These are phyloP conservation scores for Drosophila virilis DNA, from an alignment of 1,140 invertebrate genomes.

Conservation along the genomic window DNA sequence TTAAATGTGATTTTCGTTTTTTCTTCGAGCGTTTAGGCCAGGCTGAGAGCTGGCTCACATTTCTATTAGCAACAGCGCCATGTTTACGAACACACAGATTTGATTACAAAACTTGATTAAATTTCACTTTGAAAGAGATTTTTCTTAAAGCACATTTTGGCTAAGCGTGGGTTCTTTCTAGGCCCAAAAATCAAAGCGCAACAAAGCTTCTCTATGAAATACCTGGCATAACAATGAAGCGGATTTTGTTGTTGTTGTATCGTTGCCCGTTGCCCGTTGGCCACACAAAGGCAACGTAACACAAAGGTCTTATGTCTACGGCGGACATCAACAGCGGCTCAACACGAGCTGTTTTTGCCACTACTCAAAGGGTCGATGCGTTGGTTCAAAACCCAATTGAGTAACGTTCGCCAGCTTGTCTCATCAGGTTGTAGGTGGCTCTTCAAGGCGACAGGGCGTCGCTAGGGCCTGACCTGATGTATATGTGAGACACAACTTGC, in stretches of 20 bases:
- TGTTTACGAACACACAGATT: slow-evolving; percentile 54
- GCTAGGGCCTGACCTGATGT: slow-evolving; percentile 2
- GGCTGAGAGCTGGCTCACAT: slow-evolving; percentile 48
- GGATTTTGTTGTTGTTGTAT: slow-evolving; percentile 9
- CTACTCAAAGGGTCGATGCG: not conserved
- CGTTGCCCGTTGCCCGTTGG: not conserved
- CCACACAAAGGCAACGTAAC: not conserved
- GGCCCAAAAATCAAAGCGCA: slow-evolving; percentile 10
- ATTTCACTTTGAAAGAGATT: slow-evolving; percentile 54
- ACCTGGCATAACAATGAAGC: slow-evolving; percentile 33
- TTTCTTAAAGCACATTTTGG: slow-evolving; percentile 33
- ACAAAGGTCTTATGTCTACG: slow-evolving; percentile 14
- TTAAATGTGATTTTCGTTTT: slow-evolving; percentile 72
- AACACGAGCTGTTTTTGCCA: not conserved
- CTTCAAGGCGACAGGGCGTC: not conserved
- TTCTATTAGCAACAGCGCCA: slow-evolving; percentile 56
- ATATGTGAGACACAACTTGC: not conserved
- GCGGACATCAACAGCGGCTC: not conserved
- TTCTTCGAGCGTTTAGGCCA: slow-evolving; percentile 4
- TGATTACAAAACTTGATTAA: slow-evolving; percentile 77
- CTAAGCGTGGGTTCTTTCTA: not conserved
- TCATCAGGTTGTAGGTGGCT: slow-evolving; percentile 6
- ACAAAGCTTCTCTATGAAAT: slow-evolving; percentile 45
- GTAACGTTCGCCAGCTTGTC: not conserved
- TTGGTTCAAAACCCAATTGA: slow-evolving; percentile 25